Evolutionary conservation across 2,888 invertebrate species (phyloP).

Genomic region (Caenorhabditis sp.): DNA sequence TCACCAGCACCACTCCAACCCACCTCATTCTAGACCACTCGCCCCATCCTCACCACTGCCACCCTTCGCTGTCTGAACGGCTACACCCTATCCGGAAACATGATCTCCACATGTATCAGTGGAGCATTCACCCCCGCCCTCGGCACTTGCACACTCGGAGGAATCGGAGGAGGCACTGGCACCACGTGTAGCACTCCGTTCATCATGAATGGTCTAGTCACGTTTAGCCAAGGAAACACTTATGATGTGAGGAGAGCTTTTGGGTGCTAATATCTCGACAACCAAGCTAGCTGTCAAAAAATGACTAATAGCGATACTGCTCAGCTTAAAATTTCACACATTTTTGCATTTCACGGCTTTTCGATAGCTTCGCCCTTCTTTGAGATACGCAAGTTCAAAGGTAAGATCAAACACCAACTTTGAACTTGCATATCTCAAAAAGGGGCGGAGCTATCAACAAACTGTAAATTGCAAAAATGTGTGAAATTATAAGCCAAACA

Average conservation of each 20-base stretch:
- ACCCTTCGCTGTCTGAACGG: slow-evolving; percentile 73
- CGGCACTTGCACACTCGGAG: slow-evolving; percentile 53
- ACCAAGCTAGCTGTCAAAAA: too few species aligned
- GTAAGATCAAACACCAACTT: too few species aligned
- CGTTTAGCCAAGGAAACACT: slow-evolving; percentile 44
- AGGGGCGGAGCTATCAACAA: too few species aligned
- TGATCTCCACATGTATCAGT: slow-evolving; percentile 35
- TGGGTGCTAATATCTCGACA: too few species aligned
- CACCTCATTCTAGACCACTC: slow-evolving; percentile 13
- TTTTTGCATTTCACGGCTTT: too few species aligned
- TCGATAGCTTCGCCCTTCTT: too few species aligned
- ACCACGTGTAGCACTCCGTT: slow-evolving; percentile 38
- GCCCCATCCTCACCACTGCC: slow-evolving; percentile 62
- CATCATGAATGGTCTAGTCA: slow-evolving; percentile 45
- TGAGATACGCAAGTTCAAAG: too few species aligned
- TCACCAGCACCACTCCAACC: not conserved
- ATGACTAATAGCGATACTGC: too few species aligned
- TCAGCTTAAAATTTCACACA: too few species aligned
- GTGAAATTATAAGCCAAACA: too few species aligned
- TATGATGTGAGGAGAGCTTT: slow-evolving; percentile 43
- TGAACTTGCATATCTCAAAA: too few species aligned
- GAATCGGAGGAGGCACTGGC: slow-evolving; percentile 10
- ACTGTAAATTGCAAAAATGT: too few species aligned
- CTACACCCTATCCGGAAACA: slow-evolving; percentile 55
- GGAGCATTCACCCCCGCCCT: slow-evolving; percentile 65